Conservation (phyloP, 2,888 invertebrate species). For the Sepiola atlantica region DNA sequence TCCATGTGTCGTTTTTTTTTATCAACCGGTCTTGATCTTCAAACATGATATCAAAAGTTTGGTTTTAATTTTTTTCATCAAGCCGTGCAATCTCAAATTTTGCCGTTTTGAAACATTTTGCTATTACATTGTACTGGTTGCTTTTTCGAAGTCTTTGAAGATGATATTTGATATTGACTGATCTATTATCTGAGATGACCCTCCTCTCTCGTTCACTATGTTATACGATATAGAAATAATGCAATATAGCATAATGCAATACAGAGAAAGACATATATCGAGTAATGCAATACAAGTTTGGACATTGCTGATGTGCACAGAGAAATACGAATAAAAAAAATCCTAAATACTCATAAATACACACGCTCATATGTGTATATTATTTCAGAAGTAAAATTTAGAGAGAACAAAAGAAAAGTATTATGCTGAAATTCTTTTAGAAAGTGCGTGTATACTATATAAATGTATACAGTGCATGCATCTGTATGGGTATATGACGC, state of each 20-base stretch:
- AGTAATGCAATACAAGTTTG: not conserved
- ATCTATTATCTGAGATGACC: not conserved
- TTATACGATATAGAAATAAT: conserved; percentile 15
- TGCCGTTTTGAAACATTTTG: not conserved
- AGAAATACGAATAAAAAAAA: not conserved
- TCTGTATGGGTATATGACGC: not conserved
- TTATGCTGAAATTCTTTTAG: not conserved
- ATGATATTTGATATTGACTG: conserved; percentile 32
- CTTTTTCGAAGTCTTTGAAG: not conserved
- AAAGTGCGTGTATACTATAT: not conserved
- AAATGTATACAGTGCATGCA: not conserved
- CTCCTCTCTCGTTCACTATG: too few relatives aligned
- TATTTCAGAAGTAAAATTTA: not conserved
- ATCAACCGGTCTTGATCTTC: not conserved
- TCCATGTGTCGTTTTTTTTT: too few relatives aligned
- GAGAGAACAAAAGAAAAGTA: not conserved
- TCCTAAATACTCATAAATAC: not conserved
- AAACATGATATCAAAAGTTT: not conserved
- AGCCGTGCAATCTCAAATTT: not conserved
- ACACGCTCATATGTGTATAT: not conserved
- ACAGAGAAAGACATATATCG: too few relatives aligned
- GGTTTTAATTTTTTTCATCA: not conserved
- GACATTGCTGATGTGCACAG: not conserved
- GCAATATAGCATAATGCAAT: not conserved
- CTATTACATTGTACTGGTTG: not conserved